Percentiles rank a stretch among this genome's conserved stretches.
These are phyloP conservation scores for Epistrophella euchroma DNA, from an alignment of 2,888 invertebrate species.

Conservation along the genomic window DNA sequence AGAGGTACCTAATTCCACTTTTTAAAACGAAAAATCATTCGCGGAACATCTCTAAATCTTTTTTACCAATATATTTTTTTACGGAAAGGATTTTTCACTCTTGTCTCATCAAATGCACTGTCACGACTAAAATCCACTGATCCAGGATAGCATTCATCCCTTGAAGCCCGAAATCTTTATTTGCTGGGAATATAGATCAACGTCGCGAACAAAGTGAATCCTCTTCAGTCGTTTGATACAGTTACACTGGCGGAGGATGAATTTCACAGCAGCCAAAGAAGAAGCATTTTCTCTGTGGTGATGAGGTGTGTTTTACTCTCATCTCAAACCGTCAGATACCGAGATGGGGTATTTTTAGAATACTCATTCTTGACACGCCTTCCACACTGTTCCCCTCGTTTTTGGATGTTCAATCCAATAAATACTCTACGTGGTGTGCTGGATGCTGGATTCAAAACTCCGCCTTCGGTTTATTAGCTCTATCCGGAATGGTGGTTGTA, in stretches of 20 bases:
- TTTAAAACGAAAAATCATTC: slow-evolving; percentile 39
- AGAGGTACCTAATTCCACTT: slow-evolving; percentile 26
- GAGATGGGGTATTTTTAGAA: slow-evolving; percentile 38
- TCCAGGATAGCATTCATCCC: slow-evolving; percentile 72
- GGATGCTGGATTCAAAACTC: slow-evolving; percentile 71
- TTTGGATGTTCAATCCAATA: slow-evolving; percentile 47
- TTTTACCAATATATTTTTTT: background rate
- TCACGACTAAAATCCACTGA: slow-evolving; percentile 70
- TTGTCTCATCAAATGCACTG: slow-evolving; percentile 70
- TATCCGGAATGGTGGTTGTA: slow-evolving; percentile 74
- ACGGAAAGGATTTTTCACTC: slow-evolving; percentile 10
- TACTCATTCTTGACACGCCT: slow-evolving; percentile 17
- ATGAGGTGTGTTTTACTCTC: slow-evolving; percentile 63
- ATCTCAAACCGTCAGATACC: background rate
- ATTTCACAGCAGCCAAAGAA: slow-evolving; percentile 22
- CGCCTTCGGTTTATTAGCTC: slow-evolving; percentile 48
- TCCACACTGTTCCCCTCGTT: slow-evolving; percentile 44
- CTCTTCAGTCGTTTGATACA: slow-evolving; percentile 61
- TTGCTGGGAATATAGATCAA: slow-evolving; percentile 25
- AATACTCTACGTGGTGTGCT: slow-evolving; percentile 45
- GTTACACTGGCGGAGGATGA: slow-evolving; percentile 51
- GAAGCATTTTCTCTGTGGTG: slow-evolving; percentile 33
- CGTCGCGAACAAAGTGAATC: slow-evolving; percentile 49
- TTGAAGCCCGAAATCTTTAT: slow-evolving; percentile 37
- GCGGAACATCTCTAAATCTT: slow-evolving; percentile 19